Conservation (phyloP, 92 coral and sea anemone genomes). For the Epizoanthus ramosus region DNA sequence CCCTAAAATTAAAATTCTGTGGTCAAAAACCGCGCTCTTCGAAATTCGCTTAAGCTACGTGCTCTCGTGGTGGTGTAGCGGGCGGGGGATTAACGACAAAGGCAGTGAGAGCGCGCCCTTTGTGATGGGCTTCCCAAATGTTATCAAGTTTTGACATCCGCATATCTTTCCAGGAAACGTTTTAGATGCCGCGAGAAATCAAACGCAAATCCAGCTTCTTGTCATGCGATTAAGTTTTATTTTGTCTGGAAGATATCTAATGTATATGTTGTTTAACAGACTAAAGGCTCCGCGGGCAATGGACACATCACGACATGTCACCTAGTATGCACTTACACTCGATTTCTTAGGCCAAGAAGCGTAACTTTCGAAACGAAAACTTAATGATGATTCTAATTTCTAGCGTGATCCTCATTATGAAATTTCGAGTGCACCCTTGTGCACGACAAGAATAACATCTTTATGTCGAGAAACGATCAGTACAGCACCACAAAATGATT, state of each 20-base stretch:
- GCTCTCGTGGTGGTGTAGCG: background rate
- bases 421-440: conserved; percentile 26
- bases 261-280: background rate
- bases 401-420: conserved; percentile 23
- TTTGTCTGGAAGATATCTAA: background rate
- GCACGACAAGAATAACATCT: conserved; percentile 36
- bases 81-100: conserved; percentile 18
- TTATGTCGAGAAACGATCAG: conserved; percentile 15
- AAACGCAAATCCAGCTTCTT: conserved; percentile 1
- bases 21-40: background rate
- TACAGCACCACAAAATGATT: background rate
- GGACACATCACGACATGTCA: conserved; percentile 21
- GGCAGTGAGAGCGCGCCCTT: conserved; percentile 2
- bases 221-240: conserved; percentile 19
- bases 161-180: conserved; percentile 6
- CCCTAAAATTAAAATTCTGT: background rate
- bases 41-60: conserved; percentile 15
- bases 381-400: background rate
- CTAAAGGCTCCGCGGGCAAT: conserved; percentile 6
- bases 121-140: conserved; percentile 31
- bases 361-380: background rate
- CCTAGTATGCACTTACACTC: background rate
- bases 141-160: conserved; percentile 31
- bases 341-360: background rate
- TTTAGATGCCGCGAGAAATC: conserved; percentile 1